Conservation (phyloP, 1,140 invertebrate genomes). For the Eriosoma lanigerum region DNA sequence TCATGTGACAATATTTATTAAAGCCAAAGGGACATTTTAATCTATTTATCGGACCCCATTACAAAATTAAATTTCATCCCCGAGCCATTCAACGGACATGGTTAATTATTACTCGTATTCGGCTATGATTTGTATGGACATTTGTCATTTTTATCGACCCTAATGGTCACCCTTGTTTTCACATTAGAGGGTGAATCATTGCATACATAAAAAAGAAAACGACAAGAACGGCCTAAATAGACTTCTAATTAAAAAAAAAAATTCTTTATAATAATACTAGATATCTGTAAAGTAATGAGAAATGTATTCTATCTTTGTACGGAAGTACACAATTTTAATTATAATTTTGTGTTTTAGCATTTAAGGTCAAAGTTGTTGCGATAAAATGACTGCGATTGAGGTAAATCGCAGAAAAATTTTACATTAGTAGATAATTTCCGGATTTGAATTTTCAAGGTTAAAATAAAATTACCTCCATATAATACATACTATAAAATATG, state of each 20-base stretch:
- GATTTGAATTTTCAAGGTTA: too few species aligned
- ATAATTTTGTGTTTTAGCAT: too few species aligned
- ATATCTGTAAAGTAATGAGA: conserved; percentile 8
- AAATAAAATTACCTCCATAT: too few species aligned
- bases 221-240: conserved; percentile 1
- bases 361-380: too few species aligned
- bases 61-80: conserved; percentile 48
- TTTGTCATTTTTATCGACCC: conserved; percentile 48
- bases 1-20: conserved; percentile 46
- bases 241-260: conserved; percentile 16
- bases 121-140: conserved; percentile 48
- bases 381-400: too few species aligned
- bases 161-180: conserved; percentile 43
- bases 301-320: too few species aligned
- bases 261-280: too few species aligned
- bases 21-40: conserved; percentile 41
- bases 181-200: conserved; percentile 18
- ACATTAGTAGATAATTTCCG: too few species aligned
- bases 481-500: too few species aligned
- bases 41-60: conserved; percentile 51
- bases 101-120: conserved; percentile 46
- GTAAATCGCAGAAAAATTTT: too few species aligned
- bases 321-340: too few species aligned
- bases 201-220: conserved; percentile 5
- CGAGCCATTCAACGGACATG: not conserved